Conservation (phyloP, 2,888 invertebrate species). For the Zygaena filipendulae region DNA sequence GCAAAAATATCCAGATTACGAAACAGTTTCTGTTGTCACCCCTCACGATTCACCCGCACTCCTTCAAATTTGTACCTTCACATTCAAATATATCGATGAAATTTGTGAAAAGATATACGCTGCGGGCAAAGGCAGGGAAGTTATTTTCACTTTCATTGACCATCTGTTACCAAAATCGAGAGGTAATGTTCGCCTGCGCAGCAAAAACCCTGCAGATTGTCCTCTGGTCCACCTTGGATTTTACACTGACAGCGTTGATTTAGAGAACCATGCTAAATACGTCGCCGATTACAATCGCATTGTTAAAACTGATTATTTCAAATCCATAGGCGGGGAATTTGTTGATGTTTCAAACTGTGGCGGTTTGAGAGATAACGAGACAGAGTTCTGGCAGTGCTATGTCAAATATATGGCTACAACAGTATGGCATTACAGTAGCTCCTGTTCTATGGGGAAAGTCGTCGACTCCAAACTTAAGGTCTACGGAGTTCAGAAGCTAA, state of each 20-base stretch:
- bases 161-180: constrained; percentile 51
- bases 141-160: constrained; percentile 15
- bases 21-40: constrained; percentile 8
- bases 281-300: constrained; percentile 31
- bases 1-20: constrained; percentile 2
- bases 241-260: constrained; percentile 58
- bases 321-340: too few relatives aligned
- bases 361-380: too few relatives aligned
- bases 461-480: too few relatives aligned
- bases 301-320: too few relatives aligned
- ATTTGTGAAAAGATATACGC: constrained; percentile 20
- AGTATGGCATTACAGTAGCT: constrained; percentile 23
- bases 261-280: constrained; percentile 37
- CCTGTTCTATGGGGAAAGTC: too few relatives aligned
- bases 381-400: constrained; percentile 23
- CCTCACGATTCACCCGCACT: constrained; percentile 5
- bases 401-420: constrained; percentile 20
- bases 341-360: too few relatives aligned
- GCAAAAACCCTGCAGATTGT: constrained; percentile 55
- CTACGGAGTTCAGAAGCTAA: constrained; percentile 23
- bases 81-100: constrained; percentile 18
- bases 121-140: constrained; percentile 14
- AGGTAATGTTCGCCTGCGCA: constrained; percentile 63
- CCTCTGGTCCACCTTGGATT: constrained; percentile 71
- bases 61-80: constrained; percentile 15